A percentile compares a stretch with the other conserved stretches of the same genome.
Evolutionary conservation across 1,140 invertebrate species (phyloP).

Genomic region (Saccostrea glomerata): DNA sequence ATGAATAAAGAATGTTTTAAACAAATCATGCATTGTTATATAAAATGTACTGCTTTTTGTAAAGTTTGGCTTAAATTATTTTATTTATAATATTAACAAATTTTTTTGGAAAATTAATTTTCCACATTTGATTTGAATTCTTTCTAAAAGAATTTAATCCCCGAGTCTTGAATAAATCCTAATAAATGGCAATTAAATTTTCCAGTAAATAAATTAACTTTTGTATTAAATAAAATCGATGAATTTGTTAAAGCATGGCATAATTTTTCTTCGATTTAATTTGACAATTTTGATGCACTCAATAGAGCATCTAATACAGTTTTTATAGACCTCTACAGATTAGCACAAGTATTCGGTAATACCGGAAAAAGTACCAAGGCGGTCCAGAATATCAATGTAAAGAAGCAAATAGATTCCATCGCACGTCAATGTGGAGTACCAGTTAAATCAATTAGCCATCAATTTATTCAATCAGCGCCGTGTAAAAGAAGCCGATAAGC

Average conservation of each 20-base stretch:
- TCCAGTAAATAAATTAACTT: background rate
- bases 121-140: background rate
- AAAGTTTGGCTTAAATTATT: too few relatives aligned
- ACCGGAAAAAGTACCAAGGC: conserved; percentile 15
- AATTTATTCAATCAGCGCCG: conserved; percentile 28
- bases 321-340: background rate
- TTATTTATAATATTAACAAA: too few relatives aligned
- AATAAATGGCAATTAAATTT: background rate
- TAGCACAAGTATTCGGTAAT: background rate
- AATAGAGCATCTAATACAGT: background rate
- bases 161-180: background rate
- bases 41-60: too few relatives aligned
- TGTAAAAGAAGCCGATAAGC: conserved; percentile 33
- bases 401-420: conserved; percentile 28
- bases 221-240: background rate
- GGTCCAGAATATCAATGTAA: conserved; percentile 16
- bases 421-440: conserved; percentile 9
- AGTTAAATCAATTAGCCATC: conserved; percentile 36
- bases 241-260: background rate
- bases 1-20: too few relatives aligned
- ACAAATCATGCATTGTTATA: too few relatives aligned
- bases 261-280: background rate
- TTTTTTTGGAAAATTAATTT: too few relatives aligned
- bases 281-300: background rate
- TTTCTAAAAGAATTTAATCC: background rate